Evolutionary conservation across 2,888 invertebrate genomes (phyloP).

Genomic region (Onchidella celtica): DNA sequence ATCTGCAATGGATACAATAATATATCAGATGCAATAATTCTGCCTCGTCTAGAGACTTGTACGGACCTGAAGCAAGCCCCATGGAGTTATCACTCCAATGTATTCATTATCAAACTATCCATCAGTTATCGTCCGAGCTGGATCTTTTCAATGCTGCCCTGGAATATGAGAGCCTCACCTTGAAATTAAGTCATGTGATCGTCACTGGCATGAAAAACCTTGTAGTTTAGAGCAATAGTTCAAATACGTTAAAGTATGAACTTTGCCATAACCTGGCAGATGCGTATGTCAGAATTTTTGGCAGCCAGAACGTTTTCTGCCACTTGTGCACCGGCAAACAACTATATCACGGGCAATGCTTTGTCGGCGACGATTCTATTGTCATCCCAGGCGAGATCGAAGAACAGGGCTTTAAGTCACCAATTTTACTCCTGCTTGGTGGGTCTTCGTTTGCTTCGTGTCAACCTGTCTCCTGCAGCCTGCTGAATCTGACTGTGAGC

Average conservation of each 20-base stretch:
- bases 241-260: not conserved
- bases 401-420: too few species aligned
- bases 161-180: not conserved
- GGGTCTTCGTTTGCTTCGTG: too few species aligned
- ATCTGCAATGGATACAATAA: slow-evolving; percentile 24
- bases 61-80: not conserved
- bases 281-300: not conserved
- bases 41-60: not conserved
- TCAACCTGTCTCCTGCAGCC: too few species aligned
- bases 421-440: too few species aligned
- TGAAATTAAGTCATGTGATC: not conserved
- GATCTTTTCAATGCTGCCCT: not conserved
- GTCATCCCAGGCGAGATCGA: too few species aligned
- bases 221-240: not conserved
- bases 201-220: not conserved
- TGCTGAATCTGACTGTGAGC: too few species aligned
- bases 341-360: not conserved
- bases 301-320: not conserved
- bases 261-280: not conserved
- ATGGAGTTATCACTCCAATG: not conserved
- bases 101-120: not conserved
- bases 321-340: not conserved
- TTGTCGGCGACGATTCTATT: too few species aligned
- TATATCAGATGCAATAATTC: not conserved
- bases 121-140: not conserved